Conservation (phyloP, 2,888 invertebrate genomes). For the Pilophorus perplexus region DNA sequence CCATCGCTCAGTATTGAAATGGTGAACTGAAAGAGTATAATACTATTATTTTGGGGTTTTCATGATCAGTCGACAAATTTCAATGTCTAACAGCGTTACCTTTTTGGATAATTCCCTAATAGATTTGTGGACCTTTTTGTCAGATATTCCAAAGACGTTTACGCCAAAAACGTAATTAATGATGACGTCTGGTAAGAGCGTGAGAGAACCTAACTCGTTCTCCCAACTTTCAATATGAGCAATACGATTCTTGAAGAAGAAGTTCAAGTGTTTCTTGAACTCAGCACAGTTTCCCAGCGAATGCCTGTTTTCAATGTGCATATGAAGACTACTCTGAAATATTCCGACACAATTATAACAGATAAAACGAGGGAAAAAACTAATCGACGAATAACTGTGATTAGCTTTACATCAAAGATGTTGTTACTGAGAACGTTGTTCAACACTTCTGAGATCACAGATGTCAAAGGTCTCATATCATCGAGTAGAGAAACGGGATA, state of each 20-base stretch:
- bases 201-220: slow-evolving; percentile 53
- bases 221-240: slow-evolving; percentile 59
- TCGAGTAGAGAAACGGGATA: neutral
- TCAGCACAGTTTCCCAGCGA: slow-evolving; percentile 46
- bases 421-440: slow-evolving; percentile 16
- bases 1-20: slow-evolving; percentile 18
- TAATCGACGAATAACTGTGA: too few relatives aligned
- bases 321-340: slow-evolving; percentile 49
- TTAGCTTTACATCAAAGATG: slow-evolving; percentile 9
- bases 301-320: slow-evolving; percentile 47
- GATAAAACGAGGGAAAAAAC: too few relatives aligned
- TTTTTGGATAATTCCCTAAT: slow-evolving; percentile 75
- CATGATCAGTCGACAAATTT: too few relatives aligned
- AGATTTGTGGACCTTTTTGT: slow-evolving; percentile 71
- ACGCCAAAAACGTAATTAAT: slow-evolving; percentile 65
- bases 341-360: too few relatives aligned
- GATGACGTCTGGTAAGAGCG: slow-evolving; percentile 62
- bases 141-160: slow-evolving; percentile 71
- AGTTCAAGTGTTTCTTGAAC: slow-evolving; percentile 64
- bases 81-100: too few relatives aligned
- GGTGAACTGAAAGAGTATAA: slow-evolving; percentile 3
- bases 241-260: slow-evolving; percentile 64
- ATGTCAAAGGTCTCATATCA: slow-evolving; percentile 8
- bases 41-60: too few relatives aligned
- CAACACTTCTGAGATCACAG: slow-evolving; percentile 10